Evolutionary conservation across 2,113 vertebrate genomes (phyloP).

Genomic region (Hymenochirus boettgeri): DNA sequence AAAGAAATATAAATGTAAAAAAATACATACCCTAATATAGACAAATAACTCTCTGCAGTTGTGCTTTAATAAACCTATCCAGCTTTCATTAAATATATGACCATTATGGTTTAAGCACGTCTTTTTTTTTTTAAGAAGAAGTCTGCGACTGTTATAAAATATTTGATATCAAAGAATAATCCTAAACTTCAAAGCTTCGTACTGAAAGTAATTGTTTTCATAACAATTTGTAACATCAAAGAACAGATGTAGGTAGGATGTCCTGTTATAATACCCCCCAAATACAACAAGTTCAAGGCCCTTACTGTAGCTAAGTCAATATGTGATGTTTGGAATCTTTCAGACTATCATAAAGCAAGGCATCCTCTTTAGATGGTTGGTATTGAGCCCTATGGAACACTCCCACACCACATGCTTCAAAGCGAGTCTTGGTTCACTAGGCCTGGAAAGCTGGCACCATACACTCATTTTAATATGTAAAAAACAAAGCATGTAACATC

Average conservation of each 20-base stretch:
- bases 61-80: too few relatives aligned
- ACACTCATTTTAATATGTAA: not conserved
- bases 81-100: too few relatives aligned
- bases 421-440: constrained; percentile 29
- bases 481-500: constrained; percentile 16
- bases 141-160: not conserved
- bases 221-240: constrained; percentile 41
- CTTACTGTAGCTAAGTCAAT: constrained; percentile 6
- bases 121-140: not conserved
- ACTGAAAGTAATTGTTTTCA: constrained; percentile 24
- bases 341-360: constrained; percentile 17
- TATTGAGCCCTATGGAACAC: constrained; percentile 14
- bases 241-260: constrained; percentile 26
- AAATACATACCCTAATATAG: too few relatives aligned
- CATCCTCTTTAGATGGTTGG: constrained; percentile 15
- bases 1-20: too few relatives aligned
- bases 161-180: constrained; percentile 34
- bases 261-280: constrained; percentile 26
- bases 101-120: too few relatives aligned
- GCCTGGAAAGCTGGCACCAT: constrained; percentile 24
- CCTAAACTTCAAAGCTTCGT: constrained; percentile 21
- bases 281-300: constrained; percentile 28
- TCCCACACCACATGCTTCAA: constrained; percentile 36
- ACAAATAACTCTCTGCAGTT: too few relatives aligned
- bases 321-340: constrained; percentile 31